Conservation (phyloP, 2,888 invertebrate species). For the Mesorhabditis sp. region DNA sequence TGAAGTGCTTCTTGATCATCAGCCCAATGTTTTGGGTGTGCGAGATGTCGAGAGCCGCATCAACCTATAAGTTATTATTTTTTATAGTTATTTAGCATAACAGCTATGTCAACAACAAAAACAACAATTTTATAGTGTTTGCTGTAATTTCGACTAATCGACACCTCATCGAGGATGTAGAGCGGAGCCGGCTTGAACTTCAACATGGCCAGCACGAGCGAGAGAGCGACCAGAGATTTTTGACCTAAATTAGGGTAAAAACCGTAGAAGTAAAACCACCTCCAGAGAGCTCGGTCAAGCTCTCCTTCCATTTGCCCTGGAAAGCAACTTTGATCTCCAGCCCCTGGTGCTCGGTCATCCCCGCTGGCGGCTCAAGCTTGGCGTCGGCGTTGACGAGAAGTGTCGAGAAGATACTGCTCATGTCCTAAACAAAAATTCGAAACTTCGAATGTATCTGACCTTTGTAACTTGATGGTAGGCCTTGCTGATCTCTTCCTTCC, state of each 20-base stretch:
- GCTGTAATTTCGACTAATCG: not conserved
- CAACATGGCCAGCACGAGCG: slow-evolving; percentile 89
- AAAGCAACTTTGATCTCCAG: slow-evolving; percentile 85
- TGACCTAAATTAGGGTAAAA: slow-evolving; percentile 34
- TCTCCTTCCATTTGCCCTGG: slow-evolving; percentile 91
- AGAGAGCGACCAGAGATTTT: slow-evolving; percentile 81
- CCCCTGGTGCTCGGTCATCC: slow-evolving; percentile 75
- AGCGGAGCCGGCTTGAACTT: slow-evolving; percentile 95
- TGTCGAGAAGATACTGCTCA: slow-evolving; percentile 86
- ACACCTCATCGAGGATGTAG: slow-evolving; percentile 94
- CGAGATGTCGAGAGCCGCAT: slow-evolving; percentile 92
- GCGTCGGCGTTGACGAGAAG: slow-evolving; percentile 86
- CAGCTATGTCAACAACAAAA: not conserved
- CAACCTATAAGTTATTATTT: slow-evolving; percentile 59
- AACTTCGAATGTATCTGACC: slow-evolving; percentile 41
- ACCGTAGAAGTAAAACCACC: slow-evolving; percentile 68
- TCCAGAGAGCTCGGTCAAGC: slow-evolving; percentile 88
- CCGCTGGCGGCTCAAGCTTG: slow-evolving; percentile 73
- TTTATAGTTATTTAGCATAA: not conserved
- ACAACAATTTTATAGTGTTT: not conserved
- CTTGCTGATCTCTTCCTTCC: slow-evolving; percentile 74
- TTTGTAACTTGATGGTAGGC: slow-evolving; percentile 81
- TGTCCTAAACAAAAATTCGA: slow-evolving; percentile 67
- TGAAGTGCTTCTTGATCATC: slow-evolving; percentile 86
- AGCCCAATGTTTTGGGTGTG: slow-evolving; percentile 97